A percentile compares a stretch with the other conserved stretches of the same genome.
Evolutionary conservation across 1,140 invertebrate genomes (phyloP).

Genomic region (Calliopsis andreniformis): DNA sequence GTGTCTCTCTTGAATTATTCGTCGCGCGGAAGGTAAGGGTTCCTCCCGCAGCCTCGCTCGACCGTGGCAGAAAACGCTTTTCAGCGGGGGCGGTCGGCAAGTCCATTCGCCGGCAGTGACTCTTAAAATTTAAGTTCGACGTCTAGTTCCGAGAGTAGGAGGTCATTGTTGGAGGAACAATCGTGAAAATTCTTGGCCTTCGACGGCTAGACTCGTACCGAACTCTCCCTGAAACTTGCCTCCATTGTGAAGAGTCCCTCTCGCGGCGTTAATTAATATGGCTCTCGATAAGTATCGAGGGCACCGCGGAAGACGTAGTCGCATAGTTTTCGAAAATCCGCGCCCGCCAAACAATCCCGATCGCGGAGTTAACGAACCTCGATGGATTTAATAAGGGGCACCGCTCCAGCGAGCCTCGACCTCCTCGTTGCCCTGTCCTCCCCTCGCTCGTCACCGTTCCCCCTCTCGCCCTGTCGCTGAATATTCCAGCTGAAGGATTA

Average conservation of each 20-base stretch:
- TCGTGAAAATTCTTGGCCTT: constrained; percentile 33
- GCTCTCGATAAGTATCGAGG: constrained; percentile 38
- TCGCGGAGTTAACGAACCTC: background rate
- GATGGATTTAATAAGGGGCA: constrained; percentile 25
- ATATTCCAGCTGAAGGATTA: constrained; percentile 32
- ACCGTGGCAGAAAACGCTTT: constrained; percentile 27
- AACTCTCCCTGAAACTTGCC: constrained; percentile 21
- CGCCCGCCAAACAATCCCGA: too few relatives aligned
- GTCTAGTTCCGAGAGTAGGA: background rate
- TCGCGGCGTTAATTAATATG: constrained; percentile 47
- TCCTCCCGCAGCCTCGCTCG: constrained; percentile 12
- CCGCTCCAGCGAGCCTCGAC: background rate
- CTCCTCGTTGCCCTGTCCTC: background rate
- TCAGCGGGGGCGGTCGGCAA: constrained; percentile 31
- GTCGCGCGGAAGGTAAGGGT: constrained; percentile 43
- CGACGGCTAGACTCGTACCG: background rate
- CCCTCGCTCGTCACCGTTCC: background rate
- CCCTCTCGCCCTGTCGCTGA: background rate
- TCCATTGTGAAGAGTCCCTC: constrained; percentile 41
- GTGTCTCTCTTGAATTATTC: constrained; percentile 58
- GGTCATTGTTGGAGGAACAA: constrained; percentile 44
- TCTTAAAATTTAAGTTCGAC: constrained; percentile 52
- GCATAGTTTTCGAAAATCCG: constrained; percentile 23
- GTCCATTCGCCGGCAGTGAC: constrained; percentile 38
- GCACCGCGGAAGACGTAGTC: background rate